Base-by-base conservation (phyloP, 1,140 invertebrate genomes). In the Trinorchestia longiramus region DNA sequence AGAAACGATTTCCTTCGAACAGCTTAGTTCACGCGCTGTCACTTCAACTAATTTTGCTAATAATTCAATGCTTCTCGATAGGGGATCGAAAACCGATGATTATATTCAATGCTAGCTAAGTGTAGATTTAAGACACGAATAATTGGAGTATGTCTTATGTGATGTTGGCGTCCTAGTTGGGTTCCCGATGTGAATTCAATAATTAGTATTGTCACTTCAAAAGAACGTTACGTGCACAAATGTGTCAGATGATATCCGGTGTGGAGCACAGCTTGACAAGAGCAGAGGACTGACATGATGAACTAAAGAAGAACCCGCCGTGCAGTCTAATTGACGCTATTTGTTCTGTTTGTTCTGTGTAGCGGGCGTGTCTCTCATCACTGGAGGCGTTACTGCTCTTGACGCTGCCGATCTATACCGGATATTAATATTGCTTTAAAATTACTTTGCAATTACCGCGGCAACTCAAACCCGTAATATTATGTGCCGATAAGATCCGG, bases 381-480 rank as follows among this genome's bases (percentile, higher is more conserved):
- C 28, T 4, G 88, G 88, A 91, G 88, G 41, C 88, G 88, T 44
- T 42, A 43, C 43, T 43, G 41, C 88, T 91, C 11, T 42, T 44
- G 88, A 15, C 88, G 88, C 88, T 17, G 88, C 41, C 88, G 88
- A 91, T 91, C 88, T 42, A 91, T 91, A 91, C 88, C 88, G 88
- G 88, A 91, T 91, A 91, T 91, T 91, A 91, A 91, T 91, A 91
- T 91, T 91, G 88, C 88, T 44, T 91, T 91, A 42, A 91, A 91
- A 91, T 91, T 91, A 91, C 88, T 91, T 91, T 91, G 88, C 88
- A 91, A 91, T 91, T 91, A 91, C 88, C 41, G 88, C 88, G 15
- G 11, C 43, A 43, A 41, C 19, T 91, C 88, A 43, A 77, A 43
- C 41, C 11, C 43, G 43, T 42, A 41, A 91, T 91, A 91, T 91